phyloP scores from a whole-genome alignment of 2,888 invertebrate species.

The Eurytoma californica region DNA sequence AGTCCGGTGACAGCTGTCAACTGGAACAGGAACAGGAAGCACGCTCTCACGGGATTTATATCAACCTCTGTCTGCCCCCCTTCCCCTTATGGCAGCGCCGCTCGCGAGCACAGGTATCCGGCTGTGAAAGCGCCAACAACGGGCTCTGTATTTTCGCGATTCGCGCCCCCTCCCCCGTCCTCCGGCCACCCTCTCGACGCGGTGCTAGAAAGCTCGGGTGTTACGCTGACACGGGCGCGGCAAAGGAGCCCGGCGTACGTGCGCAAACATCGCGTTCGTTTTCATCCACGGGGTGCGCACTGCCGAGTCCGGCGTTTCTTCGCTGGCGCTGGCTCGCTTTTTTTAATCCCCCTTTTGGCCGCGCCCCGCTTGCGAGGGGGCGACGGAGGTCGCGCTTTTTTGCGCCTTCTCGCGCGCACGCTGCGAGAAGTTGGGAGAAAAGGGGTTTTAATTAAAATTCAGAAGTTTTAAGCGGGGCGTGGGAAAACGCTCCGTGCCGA shows the following conservation, averaged over 20 bases:
- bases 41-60: conserved; percentile 59
- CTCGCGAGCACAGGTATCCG: conserved; percentile 32
- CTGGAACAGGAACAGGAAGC: conserved; percentile 57
- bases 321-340: neutral
- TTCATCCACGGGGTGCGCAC: conserved; percentile 12
- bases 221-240: neutral
- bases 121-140: conserved; percentile 39
- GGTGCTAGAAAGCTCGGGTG: conserved; percentile 8
- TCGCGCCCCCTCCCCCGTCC: neutral
- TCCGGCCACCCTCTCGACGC: neutral
- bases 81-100: neutral
- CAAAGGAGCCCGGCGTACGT: neutral
- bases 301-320: neutral
- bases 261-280: conserved; percentile 6
- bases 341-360: neutral
- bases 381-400: neutral
- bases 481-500: neutral
- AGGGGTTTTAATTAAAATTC: conserved; percentile 13
- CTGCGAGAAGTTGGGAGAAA: neutral
- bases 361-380: neutral
- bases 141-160: conserved; percentile 20
- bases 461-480: neutral
- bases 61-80: conserved; percentile 36
- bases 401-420: neutral
- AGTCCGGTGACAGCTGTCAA: conserved; percentile 58